Evolutionary conservation across 2,888 invertebrate species (phyloP).

Genomic region (Cheilosia urbana): DNA sequence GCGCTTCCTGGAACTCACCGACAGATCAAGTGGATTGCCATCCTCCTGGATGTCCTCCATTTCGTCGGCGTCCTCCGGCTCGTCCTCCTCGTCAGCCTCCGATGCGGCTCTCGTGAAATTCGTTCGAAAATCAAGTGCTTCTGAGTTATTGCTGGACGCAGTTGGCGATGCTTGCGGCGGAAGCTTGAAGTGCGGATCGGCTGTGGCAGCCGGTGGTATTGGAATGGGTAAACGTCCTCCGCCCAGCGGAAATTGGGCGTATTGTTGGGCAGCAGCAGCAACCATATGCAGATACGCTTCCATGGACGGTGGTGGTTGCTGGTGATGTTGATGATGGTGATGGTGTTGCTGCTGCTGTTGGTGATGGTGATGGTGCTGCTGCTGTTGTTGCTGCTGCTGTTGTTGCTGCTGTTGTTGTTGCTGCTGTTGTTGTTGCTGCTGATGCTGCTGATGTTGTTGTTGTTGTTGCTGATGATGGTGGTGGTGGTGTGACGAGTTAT

Average conservation of each 20-base stretch:
- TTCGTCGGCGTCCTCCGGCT: constrained; percentile 86
- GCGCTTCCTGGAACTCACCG: constrained; percentile 91
- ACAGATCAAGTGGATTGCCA: constrained; percentile 90
- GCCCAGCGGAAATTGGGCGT: constrained; percentile 88
- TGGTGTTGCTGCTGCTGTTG: constrained; percentile 78
- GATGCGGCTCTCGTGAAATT: constrained; percentile 86
- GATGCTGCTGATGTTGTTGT: constrained; percentile 85
- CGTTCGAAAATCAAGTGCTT: constrained; percentile 93
- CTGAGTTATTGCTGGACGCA: constrained; percentile 86
- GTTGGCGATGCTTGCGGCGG: constrained; percentile 83
- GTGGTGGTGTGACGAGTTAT: constrained; percentile 78
- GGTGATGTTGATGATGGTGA: constrained; percentile 79
- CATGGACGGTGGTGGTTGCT: constrained; percentile 89
- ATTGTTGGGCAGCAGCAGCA: constrained; percentile 89
- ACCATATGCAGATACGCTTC: constrained; percentile 91
- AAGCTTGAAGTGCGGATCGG: constrained; percentile 79
- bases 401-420: constrained; percentile 84
- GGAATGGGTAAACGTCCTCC: constrained; percentile 85
- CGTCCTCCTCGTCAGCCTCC: constrained; percentile 84
- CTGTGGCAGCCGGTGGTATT: constrained; percentile 87
- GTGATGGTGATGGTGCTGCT: constrained; percentile 79
- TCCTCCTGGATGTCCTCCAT: constrained; percentile 85
- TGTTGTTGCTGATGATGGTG: constrained; percentile 79
- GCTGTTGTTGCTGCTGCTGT: constrained; percentile 84
- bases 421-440: constrained; percentile 86